Evolutionary conservation across 2,113 vertebrate species (phyloP).

Genomic region (Cyprinodon tularosa): DNA sequence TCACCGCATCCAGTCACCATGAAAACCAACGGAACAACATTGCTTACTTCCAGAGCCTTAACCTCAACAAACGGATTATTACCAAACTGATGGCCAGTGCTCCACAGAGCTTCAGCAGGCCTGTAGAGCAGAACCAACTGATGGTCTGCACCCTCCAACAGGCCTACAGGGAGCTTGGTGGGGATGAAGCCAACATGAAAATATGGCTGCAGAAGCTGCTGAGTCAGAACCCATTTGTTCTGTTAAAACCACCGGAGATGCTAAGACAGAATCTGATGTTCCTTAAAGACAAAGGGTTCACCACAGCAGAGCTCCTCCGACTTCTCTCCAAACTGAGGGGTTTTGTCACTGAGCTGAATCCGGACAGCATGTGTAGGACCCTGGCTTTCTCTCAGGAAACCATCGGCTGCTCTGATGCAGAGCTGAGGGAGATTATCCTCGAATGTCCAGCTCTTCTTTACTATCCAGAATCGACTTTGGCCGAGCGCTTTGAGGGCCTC

Average conservation of each 20-base stretch:
- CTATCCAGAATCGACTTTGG: conserved; percentile 82
- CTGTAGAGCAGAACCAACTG: conserved; percentile 82
- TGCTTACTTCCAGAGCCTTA: conserved; percentile 85
- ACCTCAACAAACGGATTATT: conserved; percentile 88
- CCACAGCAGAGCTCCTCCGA: conserved; percentile 82
- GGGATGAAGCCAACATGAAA: conserved; percentile 86
- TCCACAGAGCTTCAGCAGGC: conserved; percentile 85
- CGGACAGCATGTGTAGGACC: conserved; percentile 79
- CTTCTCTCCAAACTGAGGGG: conserved; percentile 90
- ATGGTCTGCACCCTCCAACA: conserved; percentile 82
- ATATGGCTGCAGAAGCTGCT: conserved; percentile 92
- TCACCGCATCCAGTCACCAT: conserved; percentile 78
- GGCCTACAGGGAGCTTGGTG: conserved; percentile 85
- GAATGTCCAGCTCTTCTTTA: conserved; percentile 89
- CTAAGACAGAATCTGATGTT: conserved; percentile 85
- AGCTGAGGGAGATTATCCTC: conserved; percentile 82
- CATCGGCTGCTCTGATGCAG: conserved; percentile 83
- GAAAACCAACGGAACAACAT: conserved; percentile 86
- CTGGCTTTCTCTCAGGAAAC: conserved; percentile 81
- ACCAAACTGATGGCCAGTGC: conserved; percentile 89
- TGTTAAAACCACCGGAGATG: conserved; percentile 81
- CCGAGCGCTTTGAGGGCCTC: conserved; percentile 84
- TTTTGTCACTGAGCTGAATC: conserved; percentile 88
- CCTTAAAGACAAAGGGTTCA: conserved; percentile 84
- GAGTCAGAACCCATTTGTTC: conserved; percentile 91